Percentiles rank a stretch among this genome's conserved stretches.
Evolutionary conservation across 2,797 vertebrate genomes (phyloP).

Genomic region (Rousettus madagascariensis): DNA sequence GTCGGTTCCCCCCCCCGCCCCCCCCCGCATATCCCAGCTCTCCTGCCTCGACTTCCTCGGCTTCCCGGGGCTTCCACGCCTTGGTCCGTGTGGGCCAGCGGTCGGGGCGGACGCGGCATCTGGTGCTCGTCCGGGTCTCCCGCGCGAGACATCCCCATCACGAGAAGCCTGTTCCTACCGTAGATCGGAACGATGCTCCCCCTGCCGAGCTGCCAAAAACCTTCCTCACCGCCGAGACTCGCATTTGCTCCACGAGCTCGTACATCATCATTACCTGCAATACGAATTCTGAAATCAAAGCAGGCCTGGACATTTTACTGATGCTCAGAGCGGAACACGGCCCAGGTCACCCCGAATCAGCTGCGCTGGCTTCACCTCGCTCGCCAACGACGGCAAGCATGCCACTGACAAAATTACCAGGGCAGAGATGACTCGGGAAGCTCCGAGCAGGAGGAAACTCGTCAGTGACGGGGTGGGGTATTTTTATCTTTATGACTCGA

Average conservation of each 20-base stretch:
- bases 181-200: constrained; percentile 40
- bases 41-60: neutral
- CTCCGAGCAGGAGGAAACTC: constrained; percentile 48
- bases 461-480: constrained; percentile 58
- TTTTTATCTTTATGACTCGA: constrained; percentile 64
- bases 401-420: constrained; percentile 74
- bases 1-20: neutral
- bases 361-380: constrained; percentile 53
- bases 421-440: constrained; percentile 74
- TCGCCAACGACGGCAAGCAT: constrained; percentile 65
- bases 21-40: neutral
- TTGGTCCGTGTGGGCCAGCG: neutral
- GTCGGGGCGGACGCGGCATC: neutral
- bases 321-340: constrained; percentile 59
- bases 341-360: constrained; percentile 75
- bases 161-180: constrained; percentile 15
- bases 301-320: constrained; percentile 76
- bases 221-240: constrained; percentile 57
- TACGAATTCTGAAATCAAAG: constrained; percentile 76
- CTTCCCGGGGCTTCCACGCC: neutral
- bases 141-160: neutral
- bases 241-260: constrained; percentile 41
- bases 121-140: constrained; percentile 5
- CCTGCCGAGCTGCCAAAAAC: constrained; percentile 66
- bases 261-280: constrained; percentile 74